These are phyloP conservation scores for Dicrurus megarhynchus DNA, from an alignment of 2,113 vertebrate species.

Conservation along the genomic window DNA sequence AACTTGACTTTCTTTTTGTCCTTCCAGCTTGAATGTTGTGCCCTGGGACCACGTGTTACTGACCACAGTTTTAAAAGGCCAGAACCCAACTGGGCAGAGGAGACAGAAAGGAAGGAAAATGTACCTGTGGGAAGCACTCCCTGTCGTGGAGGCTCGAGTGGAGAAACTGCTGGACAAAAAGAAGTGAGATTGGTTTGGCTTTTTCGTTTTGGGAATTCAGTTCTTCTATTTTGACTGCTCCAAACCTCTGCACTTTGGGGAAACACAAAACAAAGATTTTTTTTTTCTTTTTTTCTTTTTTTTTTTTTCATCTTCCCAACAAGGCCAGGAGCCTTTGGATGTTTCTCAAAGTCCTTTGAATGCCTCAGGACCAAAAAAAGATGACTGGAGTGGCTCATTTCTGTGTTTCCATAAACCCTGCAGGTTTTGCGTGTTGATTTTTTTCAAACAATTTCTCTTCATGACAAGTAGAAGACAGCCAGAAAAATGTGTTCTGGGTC, in stretches of 20 bases:
- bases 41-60: slow-evolving; percentile 81
- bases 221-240: neutral
- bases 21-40: slow-evolving; percentile 72
- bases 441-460: neutral
- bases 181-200: slow-evolving; percentile 56
- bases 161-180: slow-evolving; percentile 61
- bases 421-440: neutral
- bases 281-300: neutral
- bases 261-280: neutral
- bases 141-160: slow-evolving; percentile 74
- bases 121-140: slow-evolving; percentile 64
- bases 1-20: neutral
- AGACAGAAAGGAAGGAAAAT: slow-evolving; percentile 72
- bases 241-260: neutral
- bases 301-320: neutral
- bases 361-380: neutral
- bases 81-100: slow-evolving; percentile 76
- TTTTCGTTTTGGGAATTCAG: neutral
- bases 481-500: neutral
- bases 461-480: neutral
- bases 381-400: neutral
- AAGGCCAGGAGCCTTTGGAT: neutral
- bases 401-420: neutral
- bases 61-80: slow-evolving; percentile 79
- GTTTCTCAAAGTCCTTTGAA: neutral